Conservation (phyloP, 1,140 invertebrate species). For the Limonius californicus region DNA sequence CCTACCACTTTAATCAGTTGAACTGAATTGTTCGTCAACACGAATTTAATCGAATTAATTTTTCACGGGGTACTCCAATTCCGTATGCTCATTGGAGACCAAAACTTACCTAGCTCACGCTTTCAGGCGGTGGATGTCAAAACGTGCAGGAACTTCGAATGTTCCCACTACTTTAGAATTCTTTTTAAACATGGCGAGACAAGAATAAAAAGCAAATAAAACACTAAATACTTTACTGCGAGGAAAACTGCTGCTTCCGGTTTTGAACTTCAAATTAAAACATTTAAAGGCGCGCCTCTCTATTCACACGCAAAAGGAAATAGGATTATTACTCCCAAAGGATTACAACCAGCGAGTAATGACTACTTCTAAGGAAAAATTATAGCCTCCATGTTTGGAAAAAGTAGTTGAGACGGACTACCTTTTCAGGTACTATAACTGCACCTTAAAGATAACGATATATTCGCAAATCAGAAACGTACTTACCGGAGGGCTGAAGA, state of each 20-base stretch:
- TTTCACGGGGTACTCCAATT: not conserved
- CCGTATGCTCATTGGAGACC: not conserved
- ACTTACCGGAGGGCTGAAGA: not conserved
- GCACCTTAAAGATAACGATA: no score
- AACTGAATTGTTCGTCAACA: not conserved
- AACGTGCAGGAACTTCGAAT: slow-evolving; percentile 12
- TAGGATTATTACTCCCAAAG: slow-evolving; percentile 3
- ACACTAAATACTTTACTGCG: slow-evolving; percentile 2
- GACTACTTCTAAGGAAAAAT: not conserved
- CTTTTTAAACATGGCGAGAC: slow-evolving; percentile 6
- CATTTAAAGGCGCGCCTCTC: slow-evolving; percentile 4
- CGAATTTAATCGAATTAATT: not conserved
- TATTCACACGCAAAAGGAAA: slow-evolving; percentile 2
- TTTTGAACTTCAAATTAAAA: slow-evolving; percentile 4
- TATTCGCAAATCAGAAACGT: not conserved
- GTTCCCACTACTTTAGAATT: slow-evolving; percentile 8
- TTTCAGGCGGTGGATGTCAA: slow-evolving; percentile 13
- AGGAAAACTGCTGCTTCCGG: not conserved
- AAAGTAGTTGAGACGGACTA: not conserved
- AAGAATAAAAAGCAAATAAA: slow-evolving; percentile 11
- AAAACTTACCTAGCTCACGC: slow-evolving; percentile 4
- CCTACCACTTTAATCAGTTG: not conserved
- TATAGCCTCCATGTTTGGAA: not conserved
- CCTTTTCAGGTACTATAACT: not conserved
- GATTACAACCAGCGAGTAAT: not conserved